Base-by-base conservation (phyloP, 2,113 vertebrate species). In the Orthonyx spaldingii region DNA sequence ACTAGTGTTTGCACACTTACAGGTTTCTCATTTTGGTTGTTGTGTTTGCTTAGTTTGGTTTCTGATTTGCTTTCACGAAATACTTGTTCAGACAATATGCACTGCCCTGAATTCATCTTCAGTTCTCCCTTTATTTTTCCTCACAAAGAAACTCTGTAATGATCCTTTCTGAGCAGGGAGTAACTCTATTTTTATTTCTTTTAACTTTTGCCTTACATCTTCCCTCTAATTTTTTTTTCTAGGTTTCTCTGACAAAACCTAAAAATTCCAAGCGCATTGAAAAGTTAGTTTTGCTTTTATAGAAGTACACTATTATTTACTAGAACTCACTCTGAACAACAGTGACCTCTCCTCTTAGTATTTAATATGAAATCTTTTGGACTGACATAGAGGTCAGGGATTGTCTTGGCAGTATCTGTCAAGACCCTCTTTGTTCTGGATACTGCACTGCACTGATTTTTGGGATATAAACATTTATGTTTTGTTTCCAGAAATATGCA, bases 181-280 rank as follows among this genome's bases (percentile, higher is more conserved):
- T 37, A 87, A n/a, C 17, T 61, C 50, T 53, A 24, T 50, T 60
- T 80, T 46, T 75, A 50, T 53, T 78, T 82, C n/a, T 69, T 93
- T 70, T 59, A 55, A 68, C 47, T 89, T 87, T 33, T 42, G 64
- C 57, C 56, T 87, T 86, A 37, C 65, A 68, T 64, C 76, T 93
- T 83, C 26, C 55, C 50, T 84, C 65, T 65, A 19, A 33, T 53
- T 46, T 13, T 55, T 70, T 60, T 86, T 87, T 30, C 52, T 64
- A 61, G 16, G 24, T 76, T 90, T 79, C 63, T 77, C 66, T 72
- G 50, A 49, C 47, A 61, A 90, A 78, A 66, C 16, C 18, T 81
- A 74, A 83, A 84, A 63, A 55, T 46, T 55, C 57, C 37, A 70
- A 76, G 35, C 22, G 10, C 55, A 60, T 16, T 83, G 63, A 59